Evolutionary conservation across 2,113 vertebrate species (phyloP), one percentile per base, ranked within the genome.

Genomic region (Nyctereutes procyonoides): DNA sequence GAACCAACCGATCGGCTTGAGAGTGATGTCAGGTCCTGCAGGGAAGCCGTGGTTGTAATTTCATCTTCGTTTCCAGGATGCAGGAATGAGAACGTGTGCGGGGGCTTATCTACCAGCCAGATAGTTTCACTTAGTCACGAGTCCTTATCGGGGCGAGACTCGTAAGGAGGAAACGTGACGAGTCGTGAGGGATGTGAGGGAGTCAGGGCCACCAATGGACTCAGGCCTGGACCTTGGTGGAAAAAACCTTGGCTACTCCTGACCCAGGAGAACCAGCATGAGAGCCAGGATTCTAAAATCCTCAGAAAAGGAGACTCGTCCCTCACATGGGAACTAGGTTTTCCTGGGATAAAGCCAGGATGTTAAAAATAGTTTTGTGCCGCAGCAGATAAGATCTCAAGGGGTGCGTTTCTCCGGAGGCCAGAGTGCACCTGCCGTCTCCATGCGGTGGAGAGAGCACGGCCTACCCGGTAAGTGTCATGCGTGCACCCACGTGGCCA

Each of bases 181-280:
- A 30, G 2, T 5, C 0, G 1, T 9, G 8, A 58, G 53, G 60
- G 51, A 8, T 9, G 0, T 0, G 1, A 16, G 6, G 14, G 38
- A 51, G 32, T 30, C 13, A 32, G 24, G 38, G 13, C 7, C 1
- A 17, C 60, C 11, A 3, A 17, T 15, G 3, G 24, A 62, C 35
- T 17, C 24, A 4, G 1, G 1, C 43, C 51, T 24, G 4, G 53
- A 60, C 71, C 53, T 69, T 79, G 88, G 22, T 53, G 60, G 28
- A 8, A 28, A 48, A 43, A 32, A 14, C 0, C 7, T 0, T 11
- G 43, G 43, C 43, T 43, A 43, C 43, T 43, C 43, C 43, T 43
- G 43, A 43, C 43, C 43, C 43, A 43, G 43, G 43, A 43, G 38
- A 32, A 19, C 22, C 20, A 8, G 2, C 2, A 2, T 14, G 28